Conservation (phyloP, 1,140 invertebrate genomes). For the Drosophila setifemur region DNA sequence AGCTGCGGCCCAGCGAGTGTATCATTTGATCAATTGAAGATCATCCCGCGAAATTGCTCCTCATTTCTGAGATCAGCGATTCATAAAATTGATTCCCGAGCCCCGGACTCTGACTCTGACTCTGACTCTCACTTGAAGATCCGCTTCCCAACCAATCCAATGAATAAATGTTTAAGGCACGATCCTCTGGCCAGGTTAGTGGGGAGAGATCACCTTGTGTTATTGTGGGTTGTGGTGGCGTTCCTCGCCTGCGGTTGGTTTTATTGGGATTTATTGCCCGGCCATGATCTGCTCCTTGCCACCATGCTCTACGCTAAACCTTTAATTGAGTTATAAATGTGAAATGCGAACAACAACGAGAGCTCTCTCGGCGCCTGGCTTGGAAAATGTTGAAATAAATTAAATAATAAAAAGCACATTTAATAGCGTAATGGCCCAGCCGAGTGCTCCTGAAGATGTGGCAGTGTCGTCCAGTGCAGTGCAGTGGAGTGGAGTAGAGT, state of each 20-base stretch:
- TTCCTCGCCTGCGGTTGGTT: no score
- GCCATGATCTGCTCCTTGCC: slow-evolving; percentile 27
- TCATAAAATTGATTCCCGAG: slow-evolving; percentile 31
- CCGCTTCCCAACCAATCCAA: slow-evolving; percentile 2
- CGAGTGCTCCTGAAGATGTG: slow-evolving; percentile 14
- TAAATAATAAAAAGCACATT: slow-evolving; percentile 73
- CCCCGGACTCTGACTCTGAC: background rate
- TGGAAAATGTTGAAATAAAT: slow-evolving; percentile 49
- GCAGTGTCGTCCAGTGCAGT: background rate
- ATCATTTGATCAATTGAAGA: slow-evolving; percentile 28
- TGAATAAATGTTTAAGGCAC: slow-evolving; percentile 9
- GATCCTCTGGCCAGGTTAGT: slow-evolving; percentile 20
- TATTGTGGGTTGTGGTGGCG: no score
- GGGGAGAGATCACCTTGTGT: slow-evolving; percentile 8
- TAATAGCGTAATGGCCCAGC: slow-evolving; percentile 61
- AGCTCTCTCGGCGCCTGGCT: background rate
- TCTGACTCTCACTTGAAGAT: slow-evolving; percentile 14
- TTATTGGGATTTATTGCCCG: slow-evolving; percentile 14
- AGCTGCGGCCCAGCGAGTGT: slow-evolving; percentile 12
- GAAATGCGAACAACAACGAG: slow-evolving; percentile 5
- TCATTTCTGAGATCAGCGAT: slow-evolving; percentile 32
- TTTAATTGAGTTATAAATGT: slow-evolving; percentile 75
- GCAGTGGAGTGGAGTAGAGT: background rate
- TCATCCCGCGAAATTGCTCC: slow-evolving; percentile 20
- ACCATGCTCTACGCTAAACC: background rate